Evolutionary conservation across 2,797 vertebrate species (phyloP).

Genomic region (Smutsia gigantea): DNA sequence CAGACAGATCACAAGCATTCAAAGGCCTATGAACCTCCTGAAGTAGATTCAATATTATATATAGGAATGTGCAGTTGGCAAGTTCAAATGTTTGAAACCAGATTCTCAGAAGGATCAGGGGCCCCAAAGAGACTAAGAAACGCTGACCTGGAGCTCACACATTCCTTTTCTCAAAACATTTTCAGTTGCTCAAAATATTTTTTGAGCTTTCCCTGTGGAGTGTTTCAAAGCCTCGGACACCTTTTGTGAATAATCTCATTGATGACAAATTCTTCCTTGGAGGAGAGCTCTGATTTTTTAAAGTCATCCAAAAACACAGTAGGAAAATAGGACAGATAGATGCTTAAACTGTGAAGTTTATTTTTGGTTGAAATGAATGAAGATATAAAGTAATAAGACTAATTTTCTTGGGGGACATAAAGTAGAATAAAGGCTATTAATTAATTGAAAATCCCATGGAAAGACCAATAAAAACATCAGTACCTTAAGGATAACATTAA

Average conservation of each 20-base stretch:
- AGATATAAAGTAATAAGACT: background rate
- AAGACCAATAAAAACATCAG: background rate
- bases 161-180: constrained; percentile 20
- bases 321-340: background rate
- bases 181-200: constrained; percentile 21
- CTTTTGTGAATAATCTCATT: background rate
- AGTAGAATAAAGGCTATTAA: background rate
- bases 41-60: background rate
- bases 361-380: constrained; percentile 8
- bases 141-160: background rate
- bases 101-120: background rate
- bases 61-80: background rate
- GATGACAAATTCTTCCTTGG: background rate
- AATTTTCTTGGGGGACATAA: background rate
- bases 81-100: background rate
- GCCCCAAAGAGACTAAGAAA: background rate
- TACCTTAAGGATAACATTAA: background rate
- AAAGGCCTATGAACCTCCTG: background rate
- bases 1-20: background rate
- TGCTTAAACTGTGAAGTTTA: background rate
- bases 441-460: background rate
- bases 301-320: background rate
- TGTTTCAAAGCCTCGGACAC: background rate
- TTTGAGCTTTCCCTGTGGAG: background rate
- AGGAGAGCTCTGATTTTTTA: background rate